Base-by-base conservation (phyloP, 2,888 invertebrate species). In the Branchipolynoe longqiensis region DNA sequence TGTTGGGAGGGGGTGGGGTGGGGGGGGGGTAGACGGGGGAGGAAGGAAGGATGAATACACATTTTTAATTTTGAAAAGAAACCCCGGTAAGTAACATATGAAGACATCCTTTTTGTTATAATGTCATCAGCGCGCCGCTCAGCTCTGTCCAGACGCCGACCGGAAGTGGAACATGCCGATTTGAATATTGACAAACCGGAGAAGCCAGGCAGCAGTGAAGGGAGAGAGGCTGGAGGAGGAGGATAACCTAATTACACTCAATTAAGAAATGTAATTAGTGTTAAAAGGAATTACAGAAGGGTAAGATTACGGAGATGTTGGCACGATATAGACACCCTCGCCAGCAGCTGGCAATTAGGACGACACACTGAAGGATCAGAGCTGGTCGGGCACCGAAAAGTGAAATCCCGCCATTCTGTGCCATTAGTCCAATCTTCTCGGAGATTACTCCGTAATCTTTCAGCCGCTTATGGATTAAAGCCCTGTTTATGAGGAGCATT, bases 241-340 rank as follows among this genome's bases (percentile, higher is more conserved):
- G 78, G 78, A 78, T 78, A 78, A 78, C 78, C 78, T 78, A 78
- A 78, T 78, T 78, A 78, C 78, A 78, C 41, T 54, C 78, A 78
- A 78, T 78, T 78, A 78, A 78, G 78, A 78, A 78, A 78, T 78
- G 78, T 78, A 78, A 78, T 78, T 78, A 78, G 78, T 78, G 78
- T 78, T 78, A 78, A 78, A 78, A 78, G 78, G 78, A 48, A 78
- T 78, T 78, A 78, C 48, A 78, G 78, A 48, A 78, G 41, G 54
- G 78, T 78, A 54, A 54, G 78, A 41, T 78, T 78, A 78, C 78
- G 54, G 78, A 78, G 54, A 48, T 78, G 78, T 78, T 78, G 78
- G 78, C 78, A 78, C 78, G 78, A 78, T 33, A 78, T 78, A 78
- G 78, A 78, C 73, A 73, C 78, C 22, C 78, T 78, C 28, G 31